Percentiles rank a stretch among this genome's conserved stretches.
Evolutionary conservation across 2,888 invertebrate species (phyloP).

Genomic region (Julus scandinavius): DNA sequence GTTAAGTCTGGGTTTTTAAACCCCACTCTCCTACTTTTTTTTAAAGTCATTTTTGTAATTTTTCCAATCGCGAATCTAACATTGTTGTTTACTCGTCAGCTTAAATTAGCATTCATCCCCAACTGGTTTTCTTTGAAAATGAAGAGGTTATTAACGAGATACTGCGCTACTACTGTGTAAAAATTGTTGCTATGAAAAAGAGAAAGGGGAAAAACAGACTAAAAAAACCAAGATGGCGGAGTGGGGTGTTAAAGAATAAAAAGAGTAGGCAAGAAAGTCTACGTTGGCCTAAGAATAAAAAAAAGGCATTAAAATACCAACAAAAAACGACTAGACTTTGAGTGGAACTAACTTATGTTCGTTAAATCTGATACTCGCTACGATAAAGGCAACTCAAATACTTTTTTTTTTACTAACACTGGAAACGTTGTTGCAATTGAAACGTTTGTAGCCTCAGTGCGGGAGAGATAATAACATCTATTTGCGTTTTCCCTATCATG

Average conservation of each 20-base stretch:
- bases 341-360: constrained; percentile 12
- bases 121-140: constrained; percentile 12
- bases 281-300: background rate
- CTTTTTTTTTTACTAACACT: background rate
- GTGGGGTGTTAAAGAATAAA: background rate
- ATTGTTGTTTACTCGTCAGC: constrained; percentile 24
- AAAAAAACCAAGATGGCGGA: background rate
- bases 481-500: background rate
- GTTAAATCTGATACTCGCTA: constrained; percentile 24
- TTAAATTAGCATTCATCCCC: constrained; percentile 35
- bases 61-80: background rate
- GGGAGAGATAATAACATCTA: background rate
- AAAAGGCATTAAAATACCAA: background rate
- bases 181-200: background rate
- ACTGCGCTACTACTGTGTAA: background rate
- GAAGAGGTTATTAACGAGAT: constrained; percentile 42
- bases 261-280: background rate
- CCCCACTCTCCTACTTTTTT: background rate
- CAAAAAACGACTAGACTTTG: constrained; percentile 25
- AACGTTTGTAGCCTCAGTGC: background rate
- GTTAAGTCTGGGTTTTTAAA: background rate
- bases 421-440: constrained; percentile 6
- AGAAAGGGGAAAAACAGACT: background rate
- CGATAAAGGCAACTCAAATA: background rate
- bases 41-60: constrained; percentile 1